Evolutionary conservation across 2,888 invertebrate species (phyloP).

Genomic region (Augochlorella aurata): DNA sequence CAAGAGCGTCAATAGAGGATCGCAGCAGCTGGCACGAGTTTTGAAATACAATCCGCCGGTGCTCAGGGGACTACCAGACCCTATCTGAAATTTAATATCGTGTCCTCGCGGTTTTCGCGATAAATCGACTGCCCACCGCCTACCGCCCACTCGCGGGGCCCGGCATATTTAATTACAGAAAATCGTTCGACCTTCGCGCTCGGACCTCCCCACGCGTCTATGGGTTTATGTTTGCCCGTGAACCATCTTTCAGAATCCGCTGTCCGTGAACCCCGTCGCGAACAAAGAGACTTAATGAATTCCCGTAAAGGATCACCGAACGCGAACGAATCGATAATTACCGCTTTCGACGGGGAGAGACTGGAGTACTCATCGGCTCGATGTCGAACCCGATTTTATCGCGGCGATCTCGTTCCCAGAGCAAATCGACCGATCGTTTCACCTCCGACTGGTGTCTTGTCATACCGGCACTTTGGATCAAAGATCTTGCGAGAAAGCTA

Average conservation of each 20-base stretch:
- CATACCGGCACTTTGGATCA: not conserved
- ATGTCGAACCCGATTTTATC: constrained; percentile 31
- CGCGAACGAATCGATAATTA: constrained; percentile 53
- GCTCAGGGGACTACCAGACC: constrained; percentile 56
- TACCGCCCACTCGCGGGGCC: constrained; percentile 62
- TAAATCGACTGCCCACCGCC: constrained; percentile 68
- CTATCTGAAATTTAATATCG: constrained; percentile 72
- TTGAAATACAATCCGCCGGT: constrained; percentile 58
- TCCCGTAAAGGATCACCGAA: constrained; percentile 47
- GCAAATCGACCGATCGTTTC: not conserved
- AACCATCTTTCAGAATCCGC: constrained; percentile 50
- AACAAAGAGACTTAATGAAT: constrained; percentile 59
- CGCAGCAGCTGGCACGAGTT: constrained; percentile 40
- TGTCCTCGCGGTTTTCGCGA: constrained; percentile 65
- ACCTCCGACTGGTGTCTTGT: no score
- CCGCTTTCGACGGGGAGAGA: constrained; percentile 29
- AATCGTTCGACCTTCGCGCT: constrained; percentile 63
- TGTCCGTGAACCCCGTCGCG: constrained; percentile 48
- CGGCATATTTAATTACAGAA: constrained; percentile 71
- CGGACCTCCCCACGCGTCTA: constrained; percentile 50
- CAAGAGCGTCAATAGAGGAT: constrained; percentile 37
- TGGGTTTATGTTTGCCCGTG: constrained; percentile 34
- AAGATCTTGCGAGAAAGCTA: no score
- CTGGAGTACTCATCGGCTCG: not conserved
- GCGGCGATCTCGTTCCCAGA: constrained; percentile 24